phyloP scores from a whole-genome alignment of 2,888 invertebrate species.

The Apodemia zela region DNA sequence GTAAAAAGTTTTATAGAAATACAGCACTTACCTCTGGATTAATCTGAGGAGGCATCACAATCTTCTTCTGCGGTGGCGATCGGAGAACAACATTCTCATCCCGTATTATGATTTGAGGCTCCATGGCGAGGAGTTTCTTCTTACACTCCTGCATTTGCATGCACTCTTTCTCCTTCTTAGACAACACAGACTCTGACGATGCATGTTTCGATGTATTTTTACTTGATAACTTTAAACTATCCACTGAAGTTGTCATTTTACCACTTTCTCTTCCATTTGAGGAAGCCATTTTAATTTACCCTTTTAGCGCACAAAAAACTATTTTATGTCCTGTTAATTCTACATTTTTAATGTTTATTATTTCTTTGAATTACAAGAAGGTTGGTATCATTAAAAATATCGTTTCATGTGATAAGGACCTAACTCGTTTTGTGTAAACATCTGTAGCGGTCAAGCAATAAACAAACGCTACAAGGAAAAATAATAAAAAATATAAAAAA shows the following conservation, averaged over 20 bases:
- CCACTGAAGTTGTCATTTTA: conserved; percentile 68
- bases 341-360: not conserved
- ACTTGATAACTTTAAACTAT: conserved; percentile 71
- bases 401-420: too few species aligned
- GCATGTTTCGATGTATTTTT: conserved; percentile 73
- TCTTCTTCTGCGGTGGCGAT: conserved; percentile 75
- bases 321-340: not conserved
- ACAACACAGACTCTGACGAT: conserved; percentile 70
- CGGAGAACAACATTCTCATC: conserved; percentile 70
- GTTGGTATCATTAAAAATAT: too few species aligned
- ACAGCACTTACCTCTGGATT: conserved; percentile 67
- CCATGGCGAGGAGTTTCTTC: conserved; percentile 70
- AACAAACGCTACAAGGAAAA: too few species aligned
- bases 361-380: not conserved
- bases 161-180: conserved; percentile 69
- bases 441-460: too few species aligned
- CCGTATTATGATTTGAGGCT: conserved; percentile 71
- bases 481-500: too few species aligned
- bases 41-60: conserved; percentile 68
- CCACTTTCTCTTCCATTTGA: conserved; percentile 66
- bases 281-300: conserved; percentile 58
- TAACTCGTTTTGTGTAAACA: too few species aligned
- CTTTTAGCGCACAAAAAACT: not conserved
- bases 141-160: conserved; percentile 75
- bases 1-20: too few species aligned